Evolutionary conservation across 2,113 vertebrate genomes (phyloP).

Genomic region (Connochaetes taurinus): DNA sequence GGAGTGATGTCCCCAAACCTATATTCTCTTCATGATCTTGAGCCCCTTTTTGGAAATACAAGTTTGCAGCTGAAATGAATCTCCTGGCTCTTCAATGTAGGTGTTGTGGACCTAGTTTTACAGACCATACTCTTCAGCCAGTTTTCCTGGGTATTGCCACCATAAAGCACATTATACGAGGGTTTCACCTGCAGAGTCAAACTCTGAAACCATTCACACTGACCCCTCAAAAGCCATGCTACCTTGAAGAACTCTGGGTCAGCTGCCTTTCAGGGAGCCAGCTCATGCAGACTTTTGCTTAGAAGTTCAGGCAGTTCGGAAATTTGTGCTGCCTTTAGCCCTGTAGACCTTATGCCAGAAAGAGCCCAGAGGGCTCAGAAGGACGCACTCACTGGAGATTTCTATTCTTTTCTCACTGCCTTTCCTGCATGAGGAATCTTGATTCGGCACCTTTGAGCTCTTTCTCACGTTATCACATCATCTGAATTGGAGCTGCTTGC

Average conservation of each 20-base stretch:
- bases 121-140: neutral
- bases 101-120: neutral
- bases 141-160: neutral
- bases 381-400: slow-evolving; percentile 87
- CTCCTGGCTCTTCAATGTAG: slow-evolving; percentile 64
- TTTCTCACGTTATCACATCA: neutral
- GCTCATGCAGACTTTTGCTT: neutral
- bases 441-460: neutral
- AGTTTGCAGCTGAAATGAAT: slow-evolving; percentile 93
- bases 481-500: neutral
- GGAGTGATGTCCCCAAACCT: neutral
- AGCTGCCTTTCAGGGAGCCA: neutral
- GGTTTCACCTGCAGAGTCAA: neutral
- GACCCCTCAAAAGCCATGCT: neutral
- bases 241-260: neutral
- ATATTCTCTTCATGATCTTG: slow-evolving; percentile 84
- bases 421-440: neutral
- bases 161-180: neutral
- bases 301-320: neutral
- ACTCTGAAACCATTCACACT: neutral
- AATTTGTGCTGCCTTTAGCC: neutral
- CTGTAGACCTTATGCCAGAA: neutral
- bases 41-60: slow-evolving; percentile 87
- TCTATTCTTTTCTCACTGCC: neutral
- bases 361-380: neutral